Evolutionary conservation across 1,140 invertebrate species (phyloP).

Genomic region (Apis florea): DNA sequence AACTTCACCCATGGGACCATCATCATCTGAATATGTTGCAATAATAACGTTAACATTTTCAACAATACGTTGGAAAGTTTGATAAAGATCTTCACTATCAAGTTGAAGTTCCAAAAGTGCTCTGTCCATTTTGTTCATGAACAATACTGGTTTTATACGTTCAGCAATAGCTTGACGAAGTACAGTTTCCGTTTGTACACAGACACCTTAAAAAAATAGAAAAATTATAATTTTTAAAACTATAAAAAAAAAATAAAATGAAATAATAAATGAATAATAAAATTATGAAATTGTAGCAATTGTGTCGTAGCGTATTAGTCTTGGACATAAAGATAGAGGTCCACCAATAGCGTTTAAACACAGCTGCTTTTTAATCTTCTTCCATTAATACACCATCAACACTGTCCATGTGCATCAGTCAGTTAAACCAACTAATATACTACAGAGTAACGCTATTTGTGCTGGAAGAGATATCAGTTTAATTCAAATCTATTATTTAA

Average conservation of each 20-base stretch:
- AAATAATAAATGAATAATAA: constrained; percentile 5
- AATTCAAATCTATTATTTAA: background rate
- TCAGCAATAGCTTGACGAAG: constrained; percentile 99
- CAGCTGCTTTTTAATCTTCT: constrained; percentile 75
- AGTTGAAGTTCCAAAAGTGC: constrained; percentile 97
- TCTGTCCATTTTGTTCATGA: constrained; percentile 99
- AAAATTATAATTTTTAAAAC: constrained; percentile 11
- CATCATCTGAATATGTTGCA: constrained; percentile 98
- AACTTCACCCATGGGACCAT: constrained; percentile 99
- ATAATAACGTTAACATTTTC: constrained; percentile 99
- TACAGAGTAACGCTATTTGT: constrained; percentile 79
- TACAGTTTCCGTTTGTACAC: constrained; percentile 99
- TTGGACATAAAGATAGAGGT: constrained; percentile 86
- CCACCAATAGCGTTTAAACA: constrained; percentile 83
- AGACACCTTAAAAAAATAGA: constrained; percentile 89
- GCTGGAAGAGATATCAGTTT: constrained; percentile 74
- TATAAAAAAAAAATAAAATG: background rate
- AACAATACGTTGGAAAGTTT: constrained; percentile 99
- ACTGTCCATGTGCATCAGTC: constrained; percentile 71
- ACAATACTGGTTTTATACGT: constrained; percentile 98
- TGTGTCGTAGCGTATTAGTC: constrained; percentile 81
- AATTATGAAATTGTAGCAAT: constrained; percentile 60
- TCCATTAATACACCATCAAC: constrained; percentile 80
- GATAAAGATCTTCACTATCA: constrained; percentile 97
- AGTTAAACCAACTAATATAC: constrained; percentile 67